A percentile compares a stretch with the other conserved stretches of the same genome.
Conservation (phyloP, 2,888 invertebrate species). For the Pecten maximus region DNA sequence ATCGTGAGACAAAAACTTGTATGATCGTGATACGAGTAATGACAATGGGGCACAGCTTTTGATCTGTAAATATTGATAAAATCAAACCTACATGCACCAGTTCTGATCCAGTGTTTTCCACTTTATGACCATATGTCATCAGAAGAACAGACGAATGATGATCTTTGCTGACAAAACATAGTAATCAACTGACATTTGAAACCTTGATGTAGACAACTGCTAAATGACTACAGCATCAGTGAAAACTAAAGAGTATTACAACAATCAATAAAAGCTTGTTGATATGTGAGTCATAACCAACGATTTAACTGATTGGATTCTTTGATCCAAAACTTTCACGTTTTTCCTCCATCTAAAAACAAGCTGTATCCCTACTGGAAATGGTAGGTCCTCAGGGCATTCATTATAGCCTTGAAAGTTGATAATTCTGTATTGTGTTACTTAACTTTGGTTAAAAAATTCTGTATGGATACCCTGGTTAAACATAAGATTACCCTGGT, state of each 20-base stretch:
- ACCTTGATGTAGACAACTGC: neutral
- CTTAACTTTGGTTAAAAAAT: neutral
- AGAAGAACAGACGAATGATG: neutral
- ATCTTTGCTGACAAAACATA: neutral
- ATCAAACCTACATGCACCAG: neutral
- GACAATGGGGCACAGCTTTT: neutral
- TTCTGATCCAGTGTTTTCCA: neutral
- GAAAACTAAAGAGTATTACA: neutral
- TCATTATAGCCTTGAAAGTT: neutral
- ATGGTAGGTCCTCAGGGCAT: neutral
- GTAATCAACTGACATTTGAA: slow-evolving; percentile 25
- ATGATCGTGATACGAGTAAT: neutral
- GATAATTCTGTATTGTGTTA: neutral
- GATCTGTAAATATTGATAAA: neutral
- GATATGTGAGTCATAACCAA: slow-evolving; percentile 11
- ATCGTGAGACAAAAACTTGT: neutral
- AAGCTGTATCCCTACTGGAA: neutral
- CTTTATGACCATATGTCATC: neutral
- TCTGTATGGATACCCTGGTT: neutral
- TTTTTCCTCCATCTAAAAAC: slow-evolving; percentile 27
- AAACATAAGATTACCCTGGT: neutral
- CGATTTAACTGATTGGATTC: slow-evolving; percentile 12
- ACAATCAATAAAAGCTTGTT: slow-evolving; percentile 17
- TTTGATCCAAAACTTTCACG: slow-evolving; percentile 7
- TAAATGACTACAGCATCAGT: neutral